These are phyloP conservation scores for Buceros bicornis DNA, from an alignment of 2,797 vertebrate genomes.

Conservation along the genomic window DNA sequence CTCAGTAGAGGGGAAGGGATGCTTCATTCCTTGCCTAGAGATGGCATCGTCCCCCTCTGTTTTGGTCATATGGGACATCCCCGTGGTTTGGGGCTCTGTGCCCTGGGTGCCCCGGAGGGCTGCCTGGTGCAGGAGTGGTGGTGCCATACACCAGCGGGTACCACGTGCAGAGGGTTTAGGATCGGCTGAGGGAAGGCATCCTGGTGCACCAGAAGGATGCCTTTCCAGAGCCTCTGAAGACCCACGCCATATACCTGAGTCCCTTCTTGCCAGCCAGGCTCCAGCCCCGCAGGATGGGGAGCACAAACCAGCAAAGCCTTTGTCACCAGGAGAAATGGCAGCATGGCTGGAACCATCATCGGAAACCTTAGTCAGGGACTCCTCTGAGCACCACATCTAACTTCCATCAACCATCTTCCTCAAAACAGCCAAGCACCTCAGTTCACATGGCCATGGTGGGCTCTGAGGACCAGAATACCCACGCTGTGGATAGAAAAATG, in stretches of 20 bases:
- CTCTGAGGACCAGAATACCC: not conserved
- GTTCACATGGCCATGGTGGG: not conserved
- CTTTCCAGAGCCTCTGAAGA: not conserved
- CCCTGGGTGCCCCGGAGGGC: not conserved
- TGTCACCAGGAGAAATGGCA: not conserved
- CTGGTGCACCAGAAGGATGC: not conserved
- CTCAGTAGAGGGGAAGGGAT: not conserved
- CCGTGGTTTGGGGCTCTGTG: not conserved
- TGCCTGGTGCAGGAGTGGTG: fast-evolving
- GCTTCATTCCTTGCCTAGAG: not conserved
- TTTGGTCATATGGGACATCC: not conserved
- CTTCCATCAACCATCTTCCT: not conserved
- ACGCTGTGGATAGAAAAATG: not conserved
- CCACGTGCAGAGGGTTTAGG: not conserved
- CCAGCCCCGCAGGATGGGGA: no score
- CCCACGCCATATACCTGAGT: not conserved
- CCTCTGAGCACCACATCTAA: not conserved
- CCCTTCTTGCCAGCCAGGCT: not conserved
- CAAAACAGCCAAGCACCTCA: not conserved
- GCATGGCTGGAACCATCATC: not conserved
- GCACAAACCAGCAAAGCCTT: not conserved
- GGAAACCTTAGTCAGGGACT: not conserved
- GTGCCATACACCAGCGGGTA: not conserved
- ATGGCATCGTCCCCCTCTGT: not conserved
- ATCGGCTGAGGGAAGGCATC: not conserved